Evolutionary conservation across 2,113 vertebrate species (phyloP).

Genomic region (Sinocyclocheilus anshuiensis): DNA sequence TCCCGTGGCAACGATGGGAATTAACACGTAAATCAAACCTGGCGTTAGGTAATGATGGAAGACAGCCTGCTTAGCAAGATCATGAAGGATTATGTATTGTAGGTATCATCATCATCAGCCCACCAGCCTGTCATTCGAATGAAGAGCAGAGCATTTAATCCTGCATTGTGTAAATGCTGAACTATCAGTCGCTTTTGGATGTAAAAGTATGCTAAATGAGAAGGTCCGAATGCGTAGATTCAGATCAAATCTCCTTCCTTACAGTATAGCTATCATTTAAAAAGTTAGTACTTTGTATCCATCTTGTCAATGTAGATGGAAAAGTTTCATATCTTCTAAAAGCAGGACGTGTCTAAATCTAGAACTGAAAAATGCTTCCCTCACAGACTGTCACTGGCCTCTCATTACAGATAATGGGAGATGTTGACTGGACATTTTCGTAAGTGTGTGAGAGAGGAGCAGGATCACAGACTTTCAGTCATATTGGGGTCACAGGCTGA

Average conservation of each 20-base stretch:
- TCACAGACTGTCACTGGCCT: neutral
- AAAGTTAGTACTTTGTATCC: neutral
- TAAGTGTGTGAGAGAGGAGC: neutral
- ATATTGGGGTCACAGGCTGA: constrained; percentile 3
- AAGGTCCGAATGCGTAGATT: neutral
- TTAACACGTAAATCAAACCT: constrained; percentile 34
- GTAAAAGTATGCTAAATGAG: neutral
- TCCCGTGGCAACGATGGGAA: constrained; percentile 24
- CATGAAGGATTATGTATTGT: constrained; percentile 3
- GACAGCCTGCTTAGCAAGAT: constrained; percentile 36
- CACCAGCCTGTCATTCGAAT: constrained; percentile 13
- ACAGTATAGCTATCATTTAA: neutral
- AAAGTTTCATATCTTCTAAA: neutral
- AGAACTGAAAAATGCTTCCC: neutral
- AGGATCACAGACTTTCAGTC: neutral
- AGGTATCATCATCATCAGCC: constrained; percentile 24
- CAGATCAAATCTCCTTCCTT: neutral
- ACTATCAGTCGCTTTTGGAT: neutral
- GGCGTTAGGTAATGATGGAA: neutral
- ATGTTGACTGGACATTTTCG: constrained; percentile 14
- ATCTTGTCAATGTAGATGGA: neutral
- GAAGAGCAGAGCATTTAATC: constrained; percentile 6
- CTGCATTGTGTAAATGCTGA: neutral
- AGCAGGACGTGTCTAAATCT: too few species aligned
- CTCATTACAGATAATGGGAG: neutral